Evolutionary conservation across 1,140 invertebrate genomes (phyloP).

Genomic region (Nephila pilipes): DNA sequence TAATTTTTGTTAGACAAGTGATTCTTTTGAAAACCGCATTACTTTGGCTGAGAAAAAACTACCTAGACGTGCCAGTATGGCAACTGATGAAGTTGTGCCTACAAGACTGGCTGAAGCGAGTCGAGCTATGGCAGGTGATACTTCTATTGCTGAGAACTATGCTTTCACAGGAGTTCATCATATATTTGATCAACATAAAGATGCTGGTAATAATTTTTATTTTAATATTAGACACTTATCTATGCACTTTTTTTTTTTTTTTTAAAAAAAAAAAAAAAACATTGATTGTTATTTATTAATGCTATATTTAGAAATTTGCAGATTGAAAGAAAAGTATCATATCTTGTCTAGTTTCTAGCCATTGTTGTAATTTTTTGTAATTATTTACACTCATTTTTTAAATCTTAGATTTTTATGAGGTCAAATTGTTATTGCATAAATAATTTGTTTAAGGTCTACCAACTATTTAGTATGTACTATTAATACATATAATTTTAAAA

Average conservation of each 20-base stretch:
- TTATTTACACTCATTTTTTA: too few species aligned
- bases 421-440: not conserved
- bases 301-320: too few species aligned
- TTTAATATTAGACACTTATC: too few species aligned
- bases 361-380: too few species aligned
- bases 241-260: too few species aligned
- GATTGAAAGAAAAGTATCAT: too few species aligned
- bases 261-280: too few species aligned
- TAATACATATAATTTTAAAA: too few species aligned
- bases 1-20: conserved; percentile 80
- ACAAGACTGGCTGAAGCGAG: conserved; percentile 81
- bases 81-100: conserved; percentile 80
- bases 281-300: too few species aligned
- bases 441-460: not conserved
- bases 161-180: conserved; percentile 83
- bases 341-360: too few species aligned
- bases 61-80: conserved; percentile 6
- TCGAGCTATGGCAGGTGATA: conserved; percentile 72
- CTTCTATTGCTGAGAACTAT: conserved; percentile 79
- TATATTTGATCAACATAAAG: conserved; percentile 86
- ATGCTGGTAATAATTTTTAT: conserved; percentile 82
- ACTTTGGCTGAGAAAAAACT: conserved; percentile 55
- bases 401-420: too few species aligned
- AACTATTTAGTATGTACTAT: too few species aligned
- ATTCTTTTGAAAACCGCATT: conserved; percentile 78